phyloP scores from a whole-genome alignment of 2,888 invertebrate species.

The Agrochola lychnidis region DNA sequence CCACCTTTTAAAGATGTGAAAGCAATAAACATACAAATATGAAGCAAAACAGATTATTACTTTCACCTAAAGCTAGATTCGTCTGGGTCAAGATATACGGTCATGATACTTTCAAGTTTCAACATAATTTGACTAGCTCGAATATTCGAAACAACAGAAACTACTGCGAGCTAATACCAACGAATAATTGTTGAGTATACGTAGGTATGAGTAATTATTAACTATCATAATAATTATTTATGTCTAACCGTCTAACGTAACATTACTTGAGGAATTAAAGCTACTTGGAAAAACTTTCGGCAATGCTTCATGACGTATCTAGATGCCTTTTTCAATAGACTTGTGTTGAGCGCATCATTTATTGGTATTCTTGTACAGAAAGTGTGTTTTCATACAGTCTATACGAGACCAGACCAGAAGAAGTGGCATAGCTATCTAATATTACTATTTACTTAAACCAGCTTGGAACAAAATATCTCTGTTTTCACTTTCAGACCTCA shows the following conservation, averaged over 20 bases:
- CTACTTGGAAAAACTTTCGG: slow-evolving; percentile 9
- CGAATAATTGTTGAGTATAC: not conserved
- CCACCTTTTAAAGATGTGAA: slow-evolving; percentile 57
- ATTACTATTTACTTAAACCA: not conserved
- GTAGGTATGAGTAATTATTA: not conserved
- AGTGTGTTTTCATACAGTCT: not conserved
- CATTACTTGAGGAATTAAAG: not conserved
- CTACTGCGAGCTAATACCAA: slow-evolving; percentile 8
- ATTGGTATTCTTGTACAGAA: not conserved
- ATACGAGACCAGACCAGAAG: not conserved
- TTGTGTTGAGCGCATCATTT: not conserved
- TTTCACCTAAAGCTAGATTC: slow-evolving; percentile 53
- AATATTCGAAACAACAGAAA: slow-evolving; percentile 10
- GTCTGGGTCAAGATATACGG: slow-evolving; percentile 38
- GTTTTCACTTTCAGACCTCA: not conserved
- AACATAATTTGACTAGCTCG: slow-evolving; percentile 16
- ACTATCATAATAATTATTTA: slow-evolving; percentile 5
- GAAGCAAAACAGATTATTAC: slow-evolving; percentile 40
- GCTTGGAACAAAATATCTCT: not conserved
- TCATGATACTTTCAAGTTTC: slow-evolving; percentile 49
- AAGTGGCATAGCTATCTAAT: not conserved
- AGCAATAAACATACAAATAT: slow-evolving; percentile 61
- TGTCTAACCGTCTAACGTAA: not conserved
- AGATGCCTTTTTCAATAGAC: not conserved
- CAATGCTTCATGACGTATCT: not conserved